Percentiles rank a stretch among this genome's conserved stretches.
Conservation (phyloP, 2,113 vertebrate genomes). For the Aythya baeri region DNA sequence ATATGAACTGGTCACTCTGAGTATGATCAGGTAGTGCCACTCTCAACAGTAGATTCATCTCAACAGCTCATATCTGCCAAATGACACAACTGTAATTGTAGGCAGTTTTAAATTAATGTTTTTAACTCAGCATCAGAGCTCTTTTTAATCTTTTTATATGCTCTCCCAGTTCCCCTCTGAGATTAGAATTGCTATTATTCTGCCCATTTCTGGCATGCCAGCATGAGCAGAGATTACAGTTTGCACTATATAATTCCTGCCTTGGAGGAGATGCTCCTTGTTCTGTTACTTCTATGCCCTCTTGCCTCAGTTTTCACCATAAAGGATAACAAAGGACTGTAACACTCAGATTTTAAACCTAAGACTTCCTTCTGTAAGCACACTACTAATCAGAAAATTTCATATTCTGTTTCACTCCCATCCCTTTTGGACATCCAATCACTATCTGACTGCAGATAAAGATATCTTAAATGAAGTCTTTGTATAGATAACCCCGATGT, state of each 20-base stretch:
- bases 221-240: neutral
- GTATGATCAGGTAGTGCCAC: neutral
- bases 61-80: neutral
- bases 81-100: neutral
- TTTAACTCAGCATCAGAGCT: neutral
- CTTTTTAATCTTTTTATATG: neutral
- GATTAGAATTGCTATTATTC: neutral
- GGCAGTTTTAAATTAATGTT: neutral
- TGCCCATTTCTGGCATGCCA: neutral
- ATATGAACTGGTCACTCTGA: neutral
- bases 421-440: neutral
- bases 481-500: no score
- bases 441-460: neutral
- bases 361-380: neutral
- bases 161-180: neutral
- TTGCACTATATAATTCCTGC: neutral
- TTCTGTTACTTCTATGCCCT: neutral
- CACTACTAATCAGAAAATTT: neutral
- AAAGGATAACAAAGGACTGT: neutral
- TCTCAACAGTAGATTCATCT: neutral
- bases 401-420: neutral
- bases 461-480: neutral
- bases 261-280: neutral
- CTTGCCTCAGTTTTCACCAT: neutral
- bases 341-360: neutral